Base-by-base conservation (phyloP, 2,797 vertebrate genomes). In the Sylvilagus floridanus region DNA sequence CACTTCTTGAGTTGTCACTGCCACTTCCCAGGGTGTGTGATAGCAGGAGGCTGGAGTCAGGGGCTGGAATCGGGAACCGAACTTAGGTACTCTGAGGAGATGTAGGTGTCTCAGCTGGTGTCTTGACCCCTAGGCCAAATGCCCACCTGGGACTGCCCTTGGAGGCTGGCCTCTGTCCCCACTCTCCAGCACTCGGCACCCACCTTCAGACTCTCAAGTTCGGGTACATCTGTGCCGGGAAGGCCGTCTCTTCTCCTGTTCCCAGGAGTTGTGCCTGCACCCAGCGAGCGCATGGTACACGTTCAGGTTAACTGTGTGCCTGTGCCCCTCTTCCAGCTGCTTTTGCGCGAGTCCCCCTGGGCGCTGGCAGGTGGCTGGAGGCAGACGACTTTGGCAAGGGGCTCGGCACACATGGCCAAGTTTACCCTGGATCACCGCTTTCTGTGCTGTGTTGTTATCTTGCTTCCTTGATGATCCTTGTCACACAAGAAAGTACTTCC, bases 401-500 rank as follows among this genome's bases (percentile, higher is more conserved):
- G 26, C 88, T 75, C 77, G 68, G 65, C n/a, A 9, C 28, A 24
- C 50, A n/a, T 37, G 32, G 66, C 72, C 16, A 26, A 35, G 95
- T 60, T 92, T 26, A 89, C 1, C 5, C 21, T 28, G 17, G 71
- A 26, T 69, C 0, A 0, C 79, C 8, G 1, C 35, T 9, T 35
- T 75, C 88, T 0, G 0, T 24, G 75, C 62, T 92, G 2, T 78
- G 73, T 62, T 50, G 32, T 77, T 93, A 95, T 81, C 89, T 75
- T 3, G 7, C 91, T 95, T 97, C 93, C 94, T 95, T 1, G 10
- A 63, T 90, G 94, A 62, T 86, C 68, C 17, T 47, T 86, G 86
- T 92, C 91, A 72, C 73, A 60, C 6, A 5, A 84, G 90, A 95
- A 95, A 91, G 65, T 81, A 37, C 87, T 94, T 96, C 91, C 93